Conservation (phyloP, 1,140 invertebrate genomes). For the Platyscapa corneri region DNA sequence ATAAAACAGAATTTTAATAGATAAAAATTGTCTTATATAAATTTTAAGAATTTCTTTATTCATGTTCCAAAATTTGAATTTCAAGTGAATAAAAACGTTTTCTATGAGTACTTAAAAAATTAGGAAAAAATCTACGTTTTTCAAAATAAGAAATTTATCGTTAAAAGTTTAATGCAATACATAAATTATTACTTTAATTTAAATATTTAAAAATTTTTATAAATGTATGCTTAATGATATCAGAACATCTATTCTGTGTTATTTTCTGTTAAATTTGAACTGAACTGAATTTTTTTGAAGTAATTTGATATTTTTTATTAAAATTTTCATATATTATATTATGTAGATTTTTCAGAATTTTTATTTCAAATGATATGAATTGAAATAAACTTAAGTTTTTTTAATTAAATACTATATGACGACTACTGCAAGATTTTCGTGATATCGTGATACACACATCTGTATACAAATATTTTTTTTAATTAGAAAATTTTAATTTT, state of each 20-base stretch:
- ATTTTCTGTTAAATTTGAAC: background rate
- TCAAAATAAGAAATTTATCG: too few species aligned
- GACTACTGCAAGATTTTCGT: background rate
- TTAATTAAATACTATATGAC: background rate
- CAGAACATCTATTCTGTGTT: background rate
- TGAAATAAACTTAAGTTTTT: background rate
- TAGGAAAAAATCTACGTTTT: too few species aligned
- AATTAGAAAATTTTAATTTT: too few species aligned
- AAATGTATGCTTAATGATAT: slow-evolving; percentile 1
- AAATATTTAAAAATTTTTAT: background rate
- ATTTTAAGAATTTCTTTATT: too few species aligned
- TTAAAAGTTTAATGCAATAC: too few species aligned
- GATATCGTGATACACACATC: background rate
- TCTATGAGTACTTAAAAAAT: too few species aligned
- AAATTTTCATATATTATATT: background rate
- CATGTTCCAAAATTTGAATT: too few species aligned
- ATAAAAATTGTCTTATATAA: too few species aligned
- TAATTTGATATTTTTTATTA: too few species aligned
- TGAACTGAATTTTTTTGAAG: background rate
- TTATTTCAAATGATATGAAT: background rate
- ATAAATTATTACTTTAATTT: background rate
- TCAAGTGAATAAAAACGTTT: too few species aligned
- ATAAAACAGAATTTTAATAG: too few species aligned
- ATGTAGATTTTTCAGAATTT: background rate
- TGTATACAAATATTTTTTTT: background rate